Evolutionary conservation across 2,113 vertebrate genomes (phyloP).

Genomic region (Oryzias curvinotus): DNA sequence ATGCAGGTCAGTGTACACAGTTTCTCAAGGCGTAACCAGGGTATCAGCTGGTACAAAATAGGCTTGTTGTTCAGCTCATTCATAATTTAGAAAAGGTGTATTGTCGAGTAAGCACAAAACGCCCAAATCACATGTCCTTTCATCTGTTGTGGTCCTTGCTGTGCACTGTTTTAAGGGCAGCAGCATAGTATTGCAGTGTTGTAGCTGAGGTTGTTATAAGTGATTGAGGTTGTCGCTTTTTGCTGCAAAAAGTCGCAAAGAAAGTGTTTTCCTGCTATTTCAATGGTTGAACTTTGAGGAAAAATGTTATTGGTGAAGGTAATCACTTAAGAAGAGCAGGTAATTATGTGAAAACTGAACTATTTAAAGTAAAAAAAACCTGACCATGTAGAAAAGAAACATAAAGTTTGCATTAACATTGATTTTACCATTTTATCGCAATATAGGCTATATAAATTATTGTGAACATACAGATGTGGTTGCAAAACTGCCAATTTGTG

Average conservation of each 20-base stretch:
- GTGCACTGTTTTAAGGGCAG: too few species aligned
- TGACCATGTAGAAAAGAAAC: too few species aligned
- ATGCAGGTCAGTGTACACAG: not conserved
- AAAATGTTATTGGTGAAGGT: constrained; percentile 33
- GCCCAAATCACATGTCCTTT: constrained; percentile 70
- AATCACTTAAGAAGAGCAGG: constrained; percentile 4
- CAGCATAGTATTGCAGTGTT: not conserved
- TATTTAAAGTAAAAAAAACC: not conserved
- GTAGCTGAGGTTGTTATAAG: constrained; percentile 1
- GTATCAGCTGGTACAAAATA: constrained; percentile 73
- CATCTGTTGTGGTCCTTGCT: constrained; percentile 43
- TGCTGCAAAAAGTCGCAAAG: constrained; percentile 17
- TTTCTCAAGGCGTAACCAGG: constrained; percentile 75
- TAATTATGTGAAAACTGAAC: not conserved
- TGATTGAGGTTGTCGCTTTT: not conserved
- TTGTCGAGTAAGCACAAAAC: constrained; percentile 76
- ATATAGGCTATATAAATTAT: too few species aligned
- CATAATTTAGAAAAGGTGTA: constrained; percentile 80
- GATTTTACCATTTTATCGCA: too few species aligned
- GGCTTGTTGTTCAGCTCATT: constrained; percentile 77
- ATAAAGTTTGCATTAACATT: too few species aligned
- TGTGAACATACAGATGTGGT: not conserved
- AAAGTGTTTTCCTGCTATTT: constrained; percentile 9
- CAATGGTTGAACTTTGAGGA: constrained; percentile 21
- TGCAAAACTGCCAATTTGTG: not conserved